Evolutionary conservation across 2,113 vertebrate genomes (phyloP).

Genomic region (Scopus umbretta): DNA sequence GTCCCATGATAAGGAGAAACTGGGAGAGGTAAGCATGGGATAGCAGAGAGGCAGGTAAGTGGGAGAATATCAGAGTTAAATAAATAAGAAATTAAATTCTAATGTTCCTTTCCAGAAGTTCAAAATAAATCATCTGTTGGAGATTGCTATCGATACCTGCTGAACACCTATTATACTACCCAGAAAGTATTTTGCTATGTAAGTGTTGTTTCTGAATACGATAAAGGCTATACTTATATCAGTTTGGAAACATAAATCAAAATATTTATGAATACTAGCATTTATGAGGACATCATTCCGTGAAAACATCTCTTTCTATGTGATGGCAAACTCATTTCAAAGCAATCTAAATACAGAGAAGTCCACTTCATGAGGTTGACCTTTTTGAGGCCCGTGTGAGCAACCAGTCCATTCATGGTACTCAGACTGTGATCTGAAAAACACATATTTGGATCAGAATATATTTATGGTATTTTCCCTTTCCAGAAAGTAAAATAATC

Average conservation of each 20-base stretch:
- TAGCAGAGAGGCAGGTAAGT: background rate
- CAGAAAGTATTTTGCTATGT: background rate
- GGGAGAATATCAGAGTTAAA: background rate
- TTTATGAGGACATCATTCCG: background rate
- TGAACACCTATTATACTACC: background rate
- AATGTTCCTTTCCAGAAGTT: background rate
- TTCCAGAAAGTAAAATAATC: background rate
- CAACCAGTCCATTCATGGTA: background rate
- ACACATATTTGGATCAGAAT: background rate
- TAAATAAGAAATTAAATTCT: background rate
- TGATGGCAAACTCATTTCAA: background rate
- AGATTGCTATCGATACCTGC: background rate
- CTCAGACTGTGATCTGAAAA: background rate
- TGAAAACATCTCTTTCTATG: background rate
- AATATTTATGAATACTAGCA: background rate
- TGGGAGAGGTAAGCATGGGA: background rate
- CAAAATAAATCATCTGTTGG: background rate
- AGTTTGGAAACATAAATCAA: background rate
- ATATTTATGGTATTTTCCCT: background rate
- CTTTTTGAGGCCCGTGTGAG: background rate
- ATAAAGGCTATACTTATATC: background rate
- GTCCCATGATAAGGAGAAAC: background rate
- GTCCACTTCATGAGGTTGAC: background rate
- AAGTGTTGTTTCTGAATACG: background rate
- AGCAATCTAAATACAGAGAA: background rate